Conservation (phyloP, 2,797 vertebrate species). For the Leptoclinus maculatus region DNA sequence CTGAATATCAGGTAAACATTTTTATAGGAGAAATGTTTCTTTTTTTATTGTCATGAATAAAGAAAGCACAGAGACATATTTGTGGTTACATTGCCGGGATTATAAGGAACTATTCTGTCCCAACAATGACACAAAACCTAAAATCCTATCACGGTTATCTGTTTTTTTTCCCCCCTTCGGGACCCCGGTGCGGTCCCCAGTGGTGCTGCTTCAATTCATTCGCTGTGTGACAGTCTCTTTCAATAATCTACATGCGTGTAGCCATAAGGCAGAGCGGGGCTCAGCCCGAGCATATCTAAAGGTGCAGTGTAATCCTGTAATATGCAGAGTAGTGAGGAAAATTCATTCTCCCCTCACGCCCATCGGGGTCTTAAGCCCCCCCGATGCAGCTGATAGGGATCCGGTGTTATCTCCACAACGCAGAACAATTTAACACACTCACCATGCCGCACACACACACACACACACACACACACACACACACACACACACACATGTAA, state of each 20-base stretch:
- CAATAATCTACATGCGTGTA: conserved; percentile 68
- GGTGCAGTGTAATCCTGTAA: conserved; percentile 87
- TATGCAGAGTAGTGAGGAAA: conserved; percentile 84
- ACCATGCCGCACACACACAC: conserved; percentile 39
- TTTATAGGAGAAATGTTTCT: not conserved
- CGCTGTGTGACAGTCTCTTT: conserved; percentile 70
- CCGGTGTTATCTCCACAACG: conserved; percentile 82
- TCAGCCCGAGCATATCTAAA: conserved; percentile 79
- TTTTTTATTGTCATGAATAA: not conserved
- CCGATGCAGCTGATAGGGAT: conserved; percentile 83
- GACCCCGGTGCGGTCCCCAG: conserved; percentile 23
- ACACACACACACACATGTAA: conserved; percentile 13
- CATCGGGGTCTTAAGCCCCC: conserved; percentile 80
- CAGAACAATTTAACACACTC: conserved; percentile 83
- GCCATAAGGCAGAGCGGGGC: conserved; percentile 72
- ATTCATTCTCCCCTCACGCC: conserved; percentile 80
- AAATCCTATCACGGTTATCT: conserved; percentile 62
- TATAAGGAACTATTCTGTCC: conserved; percentile 46
- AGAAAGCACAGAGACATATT: conserved; percentile 2
- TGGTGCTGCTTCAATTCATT: conserved; percentile 55
- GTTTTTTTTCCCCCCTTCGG: conserved; percentile 42
- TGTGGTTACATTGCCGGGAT: conserved; percentile 16
- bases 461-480: conserved; percentile 3
- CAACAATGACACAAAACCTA: conserved; percentile 44
- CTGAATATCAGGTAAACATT: not conserved